Conservation (phyloP, 2,797 vertebrate species). For the Aphelocoma californica region DNA sequence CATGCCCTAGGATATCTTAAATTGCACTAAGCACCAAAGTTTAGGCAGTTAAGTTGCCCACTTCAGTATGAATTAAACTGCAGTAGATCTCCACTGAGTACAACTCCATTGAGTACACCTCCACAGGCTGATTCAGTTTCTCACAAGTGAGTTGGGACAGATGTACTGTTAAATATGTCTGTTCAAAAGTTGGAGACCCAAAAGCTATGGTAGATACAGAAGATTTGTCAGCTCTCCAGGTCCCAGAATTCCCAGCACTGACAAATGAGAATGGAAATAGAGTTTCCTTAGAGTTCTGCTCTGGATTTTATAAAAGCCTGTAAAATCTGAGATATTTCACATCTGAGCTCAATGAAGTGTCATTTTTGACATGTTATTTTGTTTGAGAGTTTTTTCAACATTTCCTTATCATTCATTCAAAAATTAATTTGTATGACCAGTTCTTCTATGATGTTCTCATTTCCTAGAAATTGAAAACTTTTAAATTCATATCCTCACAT, state of each 20-base stretch:
- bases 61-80: not conserved
- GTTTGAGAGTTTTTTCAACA: not conserved
- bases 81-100: not conserved
- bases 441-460: not conserved
- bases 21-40: no score
- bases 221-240: not conserved
- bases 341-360: not conserved
- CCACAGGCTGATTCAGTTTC: not conserved
- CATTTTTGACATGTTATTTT: not conserved
- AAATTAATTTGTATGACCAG: not conserved
- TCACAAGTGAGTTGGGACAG: not conserved
- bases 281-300: not conserved
- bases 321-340: not conserved
- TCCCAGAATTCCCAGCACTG: not conserved
- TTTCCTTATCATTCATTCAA: not conserved
- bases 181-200: not conserved
- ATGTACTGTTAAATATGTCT: not conserved
- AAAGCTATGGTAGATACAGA: not conserved
- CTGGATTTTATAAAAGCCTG: not conserved
- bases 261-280: not conserved
- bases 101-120: not conserved
- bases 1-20: no score
- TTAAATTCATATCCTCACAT: not conserved
- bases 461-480: not conserved
- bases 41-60: no score